These are phyloP conservation scores for Gryllus longicercus DNA, from an alignment of 2,888 invertebrate species.

Conservation along the genomic window DNA sequence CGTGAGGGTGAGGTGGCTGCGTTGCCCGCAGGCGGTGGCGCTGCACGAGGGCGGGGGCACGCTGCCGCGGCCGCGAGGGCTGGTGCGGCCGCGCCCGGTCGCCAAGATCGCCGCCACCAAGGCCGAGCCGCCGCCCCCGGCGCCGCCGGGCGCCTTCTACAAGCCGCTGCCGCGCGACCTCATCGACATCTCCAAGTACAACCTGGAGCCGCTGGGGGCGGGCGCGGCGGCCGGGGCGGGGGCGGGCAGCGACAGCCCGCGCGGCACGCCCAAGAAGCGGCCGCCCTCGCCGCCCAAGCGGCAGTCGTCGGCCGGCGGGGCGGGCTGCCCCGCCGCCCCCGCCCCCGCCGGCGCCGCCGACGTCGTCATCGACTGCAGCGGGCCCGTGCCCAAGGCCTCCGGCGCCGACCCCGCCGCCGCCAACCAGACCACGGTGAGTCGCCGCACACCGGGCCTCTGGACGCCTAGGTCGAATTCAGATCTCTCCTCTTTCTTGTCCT, in stretches of 20 bases:
- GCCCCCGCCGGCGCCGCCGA: conserved; percentile 41
- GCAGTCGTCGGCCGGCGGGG: conserved; percentile 51
- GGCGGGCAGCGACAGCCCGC: conserved; percentile 24
- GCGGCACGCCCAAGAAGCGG: conserved; percentile 54
- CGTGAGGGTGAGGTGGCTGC: no score
- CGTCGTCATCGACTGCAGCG: conserved; percentile 49
- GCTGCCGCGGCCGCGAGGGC: conserved; percentile 76
- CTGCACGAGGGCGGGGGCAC: conserved; percentile 75
- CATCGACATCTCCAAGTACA: conserved; percentile 49
- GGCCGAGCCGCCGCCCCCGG: conserved; percentile 33
- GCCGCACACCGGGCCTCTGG: neutral
- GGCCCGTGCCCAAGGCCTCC: conserved; percentile 46
- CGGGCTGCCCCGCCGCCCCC: no score
- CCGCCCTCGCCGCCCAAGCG: conserved; percentile 79
- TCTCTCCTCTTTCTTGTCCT: no score
- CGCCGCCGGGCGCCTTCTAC: conserved; percentile 43
- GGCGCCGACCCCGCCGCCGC: conserved; percentile 39
- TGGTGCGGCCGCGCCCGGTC: conserved; percentile 75
- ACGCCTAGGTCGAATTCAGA: neutral
- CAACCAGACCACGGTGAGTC: conserved; percentile 43
- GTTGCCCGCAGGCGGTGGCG: conserved; percentile 25
- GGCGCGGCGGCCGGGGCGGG: conserved; percentile 22
- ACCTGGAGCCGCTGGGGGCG: conserved; percentile 44
- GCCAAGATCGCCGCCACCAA: conserved; percentile 60
- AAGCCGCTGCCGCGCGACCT: conserved; percentile 55